Percentiles rank a stretch among this genome's conserved stretches.
These are phyloP conservation scores for Erebia palarica DNA, from an alignment of 2,888 invertebrate genomes.

Conservation along the genomic window DNA sequence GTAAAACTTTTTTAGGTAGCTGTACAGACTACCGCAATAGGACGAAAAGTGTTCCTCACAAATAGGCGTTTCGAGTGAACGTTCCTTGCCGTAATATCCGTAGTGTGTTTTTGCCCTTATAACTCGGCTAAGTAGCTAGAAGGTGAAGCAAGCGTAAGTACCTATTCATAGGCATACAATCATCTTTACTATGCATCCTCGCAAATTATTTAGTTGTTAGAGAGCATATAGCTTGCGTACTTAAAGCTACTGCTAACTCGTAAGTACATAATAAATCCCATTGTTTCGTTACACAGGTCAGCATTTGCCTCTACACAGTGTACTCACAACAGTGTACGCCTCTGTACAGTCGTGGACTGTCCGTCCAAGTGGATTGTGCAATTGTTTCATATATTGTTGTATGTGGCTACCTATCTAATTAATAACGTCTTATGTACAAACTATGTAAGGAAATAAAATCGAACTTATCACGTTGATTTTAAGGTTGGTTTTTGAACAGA, in stretches of 20 bases:
- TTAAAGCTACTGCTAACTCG: conserved; percentile 40
- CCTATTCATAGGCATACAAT: too few relatives aligned
- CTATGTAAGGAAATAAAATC: neutral
- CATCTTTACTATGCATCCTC: neutral
- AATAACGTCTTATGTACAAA: neutral
- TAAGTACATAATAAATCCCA: conserved; percentile 51
- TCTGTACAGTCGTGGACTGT: conserved; percentile 59
- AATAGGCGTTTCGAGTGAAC: too few relatives aligned
- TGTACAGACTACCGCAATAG: too few relatives aligned
- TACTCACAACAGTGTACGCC: conserved; percentile 41
- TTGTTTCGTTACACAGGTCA: conserved; percentile 56
- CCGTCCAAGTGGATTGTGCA: conserved; percentile 64
- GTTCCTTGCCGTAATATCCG: too few relatives aligned
- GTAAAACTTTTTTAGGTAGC: too few relatives aligned
- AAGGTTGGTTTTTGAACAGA: conserved; percentile 36
- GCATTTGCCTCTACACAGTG: conserved; percentile 46
- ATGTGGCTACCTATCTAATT: conserved; percentile 31
- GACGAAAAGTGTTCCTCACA: too few relatives aligned
- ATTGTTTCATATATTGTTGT: conserved; percentile 76
- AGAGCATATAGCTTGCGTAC: conserved; percentile 31
- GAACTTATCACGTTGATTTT: neutral
- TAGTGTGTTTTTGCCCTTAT: too few relatives aligned
- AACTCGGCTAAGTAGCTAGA: too few relatives aligned
- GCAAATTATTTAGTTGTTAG: neutral
- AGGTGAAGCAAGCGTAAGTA: too few relatives aligned